phyloP scores from a whole-genome alignment of 2,797 vertebrate species.

The Gymnodraco acuticeps region DNA sequence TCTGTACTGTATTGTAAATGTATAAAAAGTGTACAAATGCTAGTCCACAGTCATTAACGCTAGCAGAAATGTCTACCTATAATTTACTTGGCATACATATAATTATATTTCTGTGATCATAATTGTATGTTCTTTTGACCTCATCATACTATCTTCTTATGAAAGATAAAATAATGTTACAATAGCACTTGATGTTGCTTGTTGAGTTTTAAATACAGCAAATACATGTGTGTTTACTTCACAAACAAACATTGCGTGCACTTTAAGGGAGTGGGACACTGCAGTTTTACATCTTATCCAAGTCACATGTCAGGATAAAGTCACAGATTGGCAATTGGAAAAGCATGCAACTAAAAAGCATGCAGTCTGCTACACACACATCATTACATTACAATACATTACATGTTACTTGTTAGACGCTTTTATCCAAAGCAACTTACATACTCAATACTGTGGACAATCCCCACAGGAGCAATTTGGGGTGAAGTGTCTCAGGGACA shows the following conservation, averaged over 20 bases:
- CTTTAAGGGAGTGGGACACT: background rate
- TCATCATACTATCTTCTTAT: background rate
- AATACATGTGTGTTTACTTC: background rate
- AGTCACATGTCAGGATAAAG: background rate
- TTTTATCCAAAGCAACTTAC: too few species aligned
- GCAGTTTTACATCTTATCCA: background rate
- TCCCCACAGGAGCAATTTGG: too few species aligned
- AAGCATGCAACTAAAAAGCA: background rate
- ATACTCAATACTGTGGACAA: too few species aligned
- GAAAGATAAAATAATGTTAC: background rate
- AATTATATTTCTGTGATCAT: background rate
- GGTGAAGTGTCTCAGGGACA: too few species aligned
- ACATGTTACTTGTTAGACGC: too few species aligned
- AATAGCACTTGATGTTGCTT: too few species aligned
- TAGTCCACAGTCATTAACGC: background rate
- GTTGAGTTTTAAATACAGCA: background rate
- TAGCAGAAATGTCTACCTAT: background rate
- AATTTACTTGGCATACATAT: background rate
- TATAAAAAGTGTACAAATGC: background rate
- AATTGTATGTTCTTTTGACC: background rate
- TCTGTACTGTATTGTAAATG: background rate
- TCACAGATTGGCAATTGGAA: conserved; percentile 1
- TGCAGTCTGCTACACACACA: background rate
- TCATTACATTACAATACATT: too few species aligned
- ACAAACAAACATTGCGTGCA: background rate